Evolutionary conservation across 2,888 invertebrate genomes (phyloP).

Genomic region (Schizaphis graminum): DNA sequence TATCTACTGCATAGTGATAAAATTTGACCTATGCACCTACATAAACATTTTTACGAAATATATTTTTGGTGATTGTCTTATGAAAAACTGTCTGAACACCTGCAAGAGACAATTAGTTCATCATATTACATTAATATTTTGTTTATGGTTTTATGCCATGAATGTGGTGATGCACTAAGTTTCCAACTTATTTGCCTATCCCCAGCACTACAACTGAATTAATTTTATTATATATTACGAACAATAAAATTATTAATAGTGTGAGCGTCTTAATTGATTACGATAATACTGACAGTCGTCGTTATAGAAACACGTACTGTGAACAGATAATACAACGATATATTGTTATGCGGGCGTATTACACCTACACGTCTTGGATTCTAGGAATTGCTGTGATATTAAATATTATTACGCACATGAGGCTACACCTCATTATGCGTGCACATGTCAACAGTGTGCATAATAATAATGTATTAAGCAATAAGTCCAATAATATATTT

Average conservation of each 20-base stretch:
- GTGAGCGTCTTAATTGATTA: background rate
- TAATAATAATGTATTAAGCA: background rate
- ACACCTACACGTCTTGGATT: background rate
- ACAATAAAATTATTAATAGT: background rate
- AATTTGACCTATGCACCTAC: background rate
- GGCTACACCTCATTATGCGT: background rate
- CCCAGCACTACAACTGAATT: background rate
- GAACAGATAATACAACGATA: no score
- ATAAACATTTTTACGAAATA: background rate
- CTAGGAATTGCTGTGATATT: background rate
- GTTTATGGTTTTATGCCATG: background rate
- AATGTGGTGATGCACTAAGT: background rate
- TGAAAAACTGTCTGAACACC: background rate
- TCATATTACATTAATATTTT: background rate
- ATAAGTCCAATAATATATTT: background rate
- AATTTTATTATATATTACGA: background rate
- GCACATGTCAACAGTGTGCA: background rate
- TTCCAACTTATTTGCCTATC: background rate
- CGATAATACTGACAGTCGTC: background rate
- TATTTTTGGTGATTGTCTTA: background rate
- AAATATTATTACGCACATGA: no score
- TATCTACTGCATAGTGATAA: background rate
- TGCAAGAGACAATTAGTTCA: background rate
- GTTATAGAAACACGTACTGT: background rate
- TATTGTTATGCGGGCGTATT: background rate